Percentiles rank a stretch among this genome's conserved stretches.
Evolutionary conservation across 2,888 invertebrate genomes (phyloP).

Genomic region (Diarsia dahlii): DNA sequence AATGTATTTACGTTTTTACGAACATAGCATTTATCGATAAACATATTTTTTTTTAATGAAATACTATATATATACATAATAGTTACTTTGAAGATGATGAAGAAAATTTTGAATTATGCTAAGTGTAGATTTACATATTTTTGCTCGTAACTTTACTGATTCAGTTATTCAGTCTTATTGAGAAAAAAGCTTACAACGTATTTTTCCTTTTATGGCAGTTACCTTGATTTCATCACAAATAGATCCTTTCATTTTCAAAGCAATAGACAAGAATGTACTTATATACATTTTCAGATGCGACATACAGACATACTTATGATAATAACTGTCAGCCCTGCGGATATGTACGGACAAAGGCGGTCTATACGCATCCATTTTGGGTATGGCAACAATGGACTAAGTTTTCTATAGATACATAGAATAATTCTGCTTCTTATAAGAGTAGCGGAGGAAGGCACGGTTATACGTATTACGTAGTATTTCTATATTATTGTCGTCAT

Average conservation of each 20-base stretch:
- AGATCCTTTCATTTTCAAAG: slow-evolving; percentile 4
- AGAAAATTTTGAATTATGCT: too few relatives aligned
- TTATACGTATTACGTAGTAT: slow-evolving; percentile 12
- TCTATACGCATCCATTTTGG: slow-evolving; percentile 41
- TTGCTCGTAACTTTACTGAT: too few relatives aligned
- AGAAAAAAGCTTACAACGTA: not conserved
- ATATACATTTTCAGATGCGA: slow-evolving; percentile 12
- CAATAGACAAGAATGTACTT: not conserved
- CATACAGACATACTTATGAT: not conserved
- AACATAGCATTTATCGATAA: too few relatives aligned
- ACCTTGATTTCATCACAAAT: not conserved
- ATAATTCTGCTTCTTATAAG: slow-evolving; percentile 32
- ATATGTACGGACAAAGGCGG: slow-evolving; percentile 13
- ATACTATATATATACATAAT: too few relatives aligned
- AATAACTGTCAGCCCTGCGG: slow-evolving; percentile 39
- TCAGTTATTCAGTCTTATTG: not conserved
- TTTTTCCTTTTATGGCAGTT: not conserved
- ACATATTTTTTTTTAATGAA: too few relatives aligned
- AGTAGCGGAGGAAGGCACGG: not conserved
- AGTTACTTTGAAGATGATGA: too few relatives aligned
- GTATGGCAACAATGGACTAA: slow-evolving; percentile 41
- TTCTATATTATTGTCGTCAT: not conserved
- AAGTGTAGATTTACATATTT: too few relatives aligned
- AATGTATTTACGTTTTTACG: too few relatives aligned
- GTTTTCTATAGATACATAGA: slow-evolving; percentile 42